Conservation (phyloP, 2,797 vertebrate genomes). For the Astyanax mexicanus region DNA sequence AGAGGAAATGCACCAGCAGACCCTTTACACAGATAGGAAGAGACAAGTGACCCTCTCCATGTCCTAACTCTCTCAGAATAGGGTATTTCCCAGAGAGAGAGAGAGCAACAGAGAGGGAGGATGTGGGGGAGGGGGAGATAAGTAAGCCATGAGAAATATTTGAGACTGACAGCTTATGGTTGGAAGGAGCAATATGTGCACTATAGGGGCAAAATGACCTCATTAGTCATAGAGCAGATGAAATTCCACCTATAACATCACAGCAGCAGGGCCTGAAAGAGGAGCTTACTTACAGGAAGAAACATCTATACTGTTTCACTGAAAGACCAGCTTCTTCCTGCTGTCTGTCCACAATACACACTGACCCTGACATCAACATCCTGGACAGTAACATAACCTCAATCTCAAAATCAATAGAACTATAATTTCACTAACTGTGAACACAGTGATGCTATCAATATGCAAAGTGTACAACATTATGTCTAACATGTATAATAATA, state of each 20-base stretch:
- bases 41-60: slow-evolving; percentile 21
- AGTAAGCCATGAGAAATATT: not conserved
- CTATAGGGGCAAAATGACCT: not conserved
- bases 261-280: not conserved
- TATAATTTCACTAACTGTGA: not conserved
- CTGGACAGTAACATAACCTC: not conserved
- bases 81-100: not conserved
- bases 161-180: slow-evolving; percentile 18
- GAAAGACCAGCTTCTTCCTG: not conserved
- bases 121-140: not conserved
- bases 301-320: no score
- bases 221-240: not conserved
- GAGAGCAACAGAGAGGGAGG: not conserved
- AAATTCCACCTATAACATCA: not conserved
- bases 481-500: no score
- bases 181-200: slow-evolving; percentile 7
- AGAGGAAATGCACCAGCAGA: slow-evolving; percentile 10
- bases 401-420: not conserved
- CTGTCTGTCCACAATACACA: not conserved
- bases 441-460: not conserved
- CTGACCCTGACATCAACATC: not conserved
- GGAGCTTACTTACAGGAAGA: not conserved
- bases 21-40: slow-evolving; percentile 16
- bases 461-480: not conserved
- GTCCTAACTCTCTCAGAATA: slow-evolving; percentile 20